Percentiles rank a stretch among this genome's conserved stretches.
phyloP scores from a whole-genome alignment of 2,797 vertebrate species.

The Loris lydekkerianus region DNA sequence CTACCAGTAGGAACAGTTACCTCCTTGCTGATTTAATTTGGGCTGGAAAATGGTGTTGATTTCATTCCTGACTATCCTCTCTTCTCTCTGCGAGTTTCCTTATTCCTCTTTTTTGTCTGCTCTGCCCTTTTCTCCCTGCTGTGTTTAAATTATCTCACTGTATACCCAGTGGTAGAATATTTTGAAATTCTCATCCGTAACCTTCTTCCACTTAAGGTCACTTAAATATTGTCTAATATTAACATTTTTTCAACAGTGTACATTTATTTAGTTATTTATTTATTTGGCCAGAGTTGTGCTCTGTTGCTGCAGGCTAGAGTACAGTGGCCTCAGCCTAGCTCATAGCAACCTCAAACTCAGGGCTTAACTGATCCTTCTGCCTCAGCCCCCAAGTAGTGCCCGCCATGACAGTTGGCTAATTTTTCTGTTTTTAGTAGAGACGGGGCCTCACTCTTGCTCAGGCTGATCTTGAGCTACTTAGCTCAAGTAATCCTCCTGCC shows the following conservation, averaged over 20 bases:
- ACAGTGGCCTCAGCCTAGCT: neutral
- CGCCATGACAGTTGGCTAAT: fast-evolving
- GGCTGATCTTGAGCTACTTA: neutral
- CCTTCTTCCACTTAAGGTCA: neutral
- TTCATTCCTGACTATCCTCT: neutral
- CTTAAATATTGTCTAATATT: neutral
- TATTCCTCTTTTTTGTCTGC: neutral
- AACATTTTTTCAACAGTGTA: neutral
- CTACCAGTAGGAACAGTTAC: neutral
- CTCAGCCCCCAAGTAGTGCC: neutral
- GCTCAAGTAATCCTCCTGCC: neutral
- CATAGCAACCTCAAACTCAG: neutral
- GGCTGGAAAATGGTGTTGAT: neutral
- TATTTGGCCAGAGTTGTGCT: too few relatives aligned
- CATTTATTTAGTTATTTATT: neutral
- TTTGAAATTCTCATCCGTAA: neutral
- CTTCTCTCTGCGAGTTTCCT: neutral
- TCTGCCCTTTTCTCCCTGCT: neutral
- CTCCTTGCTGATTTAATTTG: neutral
- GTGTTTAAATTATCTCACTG: neutral
- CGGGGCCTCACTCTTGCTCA: neutral
- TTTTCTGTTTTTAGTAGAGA: neutral
- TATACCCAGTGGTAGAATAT: neutral
- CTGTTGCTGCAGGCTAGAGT: neutral
- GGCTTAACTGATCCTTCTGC: neutral